Evolutionary conservation across 2,888 invertebrate species (phyloP).

Genomic region (Agrochola lychnidis): DNA sequence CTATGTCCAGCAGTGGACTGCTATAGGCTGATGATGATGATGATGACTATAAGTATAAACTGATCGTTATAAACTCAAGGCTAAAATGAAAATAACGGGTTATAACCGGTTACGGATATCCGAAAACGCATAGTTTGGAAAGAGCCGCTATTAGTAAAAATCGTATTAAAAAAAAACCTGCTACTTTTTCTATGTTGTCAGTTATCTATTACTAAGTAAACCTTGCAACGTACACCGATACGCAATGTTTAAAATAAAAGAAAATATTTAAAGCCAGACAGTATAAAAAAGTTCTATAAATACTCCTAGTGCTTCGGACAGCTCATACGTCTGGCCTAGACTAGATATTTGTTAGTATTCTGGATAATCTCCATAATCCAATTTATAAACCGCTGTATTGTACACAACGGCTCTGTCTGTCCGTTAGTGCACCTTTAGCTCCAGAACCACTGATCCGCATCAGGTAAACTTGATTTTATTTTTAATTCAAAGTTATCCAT

Average conservation of each 20-base stretch:
- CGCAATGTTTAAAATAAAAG: constrained; percentile 35
- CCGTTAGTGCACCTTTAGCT: not conserved
- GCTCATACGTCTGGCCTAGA: constrained; percentile 39
- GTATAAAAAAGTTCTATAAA: constrained; percentile 45
- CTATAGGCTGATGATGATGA: too few relatives aligned
- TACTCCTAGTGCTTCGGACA: constrained; percentile 36
- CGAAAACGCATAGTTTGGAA: constrained; percentile 6
- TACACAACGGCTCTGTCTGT: not conserved
- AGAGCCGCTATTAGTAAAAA: constrained; percentile 8
- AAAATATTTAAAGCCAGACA: constrained; percentile 52
- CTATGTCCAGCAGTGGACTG: too few relatives aligned
- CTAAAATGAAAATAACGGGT: not conserved
- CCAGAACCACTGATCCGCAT: not conserved
- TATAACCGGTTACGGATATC: constrained; percentile 9
- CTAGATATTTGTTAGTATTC: constrained; percentile 30
- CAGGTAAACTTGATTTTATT: not conserved
- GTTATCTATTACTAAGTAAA: not conserved
- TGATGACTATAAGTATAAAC: too few relatives aligned
- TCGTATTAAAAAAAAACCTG: not conserved
- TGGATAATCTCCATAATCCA: constrained; percentile 44
- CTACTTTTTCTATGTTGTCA: not conserved
- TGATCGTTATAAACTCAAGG: constrained; percentile 9
- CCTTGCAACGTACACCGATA: not conserved
- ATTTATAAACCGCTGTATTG: constrained; percentile 15
- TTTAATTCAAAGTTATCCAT: not conserved